Conservation (phyloP, 2,113 vertebrate species). For the Anthoscopus minutus region DNA sequence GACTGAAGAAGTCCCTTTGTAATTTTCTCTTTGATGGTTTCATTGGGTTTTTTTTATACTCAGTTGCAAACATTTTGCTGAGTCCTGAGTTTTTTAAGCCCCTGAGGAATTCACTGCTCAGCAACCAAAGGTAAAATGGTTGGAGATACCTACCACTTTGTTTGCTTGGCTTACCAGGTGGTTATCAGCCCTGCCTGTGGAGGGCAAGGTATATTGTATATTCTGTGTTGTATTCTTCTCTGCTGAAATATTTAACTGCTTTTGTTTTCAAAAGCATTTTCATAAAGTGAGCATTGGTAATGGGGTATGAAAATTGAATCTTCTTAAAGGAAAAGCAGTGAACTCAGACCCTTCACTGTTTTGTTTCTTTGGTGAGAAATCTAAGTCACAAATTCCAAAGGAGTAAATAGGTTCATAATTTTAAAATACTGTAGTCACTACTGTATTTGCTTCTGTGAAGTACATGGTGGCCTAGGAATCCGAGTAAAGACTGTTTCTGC, state of each 20-base stretch:
- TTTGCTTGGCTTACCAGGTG: neutral
- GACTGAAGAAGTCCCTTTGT: neutral
- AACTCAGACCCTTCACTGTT: neutral
- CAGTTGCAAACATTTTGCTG: neutral
- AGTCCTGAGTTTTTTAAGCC: neutral
- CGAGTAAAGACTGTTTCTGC: neutral
- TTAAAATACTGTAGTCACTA: neutral
- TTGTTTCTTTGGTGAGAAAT: neutral
- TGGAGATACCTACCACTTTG: neutral
- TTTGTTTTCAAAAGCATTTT: neutral
- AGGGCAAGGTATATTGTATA: neutral
- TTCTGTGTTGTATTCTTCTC: neutral
- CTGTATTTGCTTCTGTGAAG: neutral
- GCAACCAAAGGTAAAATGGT: neutral
- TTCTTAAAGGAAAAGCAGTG: neutral
- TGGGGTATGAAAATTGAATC: neutral
- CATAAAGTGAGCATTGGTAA: neutral
- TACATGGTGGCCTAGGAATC: neutral
- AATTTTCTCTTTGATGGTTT: neutral
- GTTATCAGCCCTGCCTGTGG: neutral
- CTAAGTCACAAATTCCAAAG: neutral
- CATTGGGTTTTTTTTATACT: neutral
- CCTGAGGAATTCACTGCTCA: neutral
- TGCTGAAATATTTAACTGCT: neutral
- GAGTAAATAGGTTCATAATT: neutral